Evolutionary conservation across 2,888 invertebrate genomes (phyloP).

Genomic region (Bombylius discolor): DNA sequence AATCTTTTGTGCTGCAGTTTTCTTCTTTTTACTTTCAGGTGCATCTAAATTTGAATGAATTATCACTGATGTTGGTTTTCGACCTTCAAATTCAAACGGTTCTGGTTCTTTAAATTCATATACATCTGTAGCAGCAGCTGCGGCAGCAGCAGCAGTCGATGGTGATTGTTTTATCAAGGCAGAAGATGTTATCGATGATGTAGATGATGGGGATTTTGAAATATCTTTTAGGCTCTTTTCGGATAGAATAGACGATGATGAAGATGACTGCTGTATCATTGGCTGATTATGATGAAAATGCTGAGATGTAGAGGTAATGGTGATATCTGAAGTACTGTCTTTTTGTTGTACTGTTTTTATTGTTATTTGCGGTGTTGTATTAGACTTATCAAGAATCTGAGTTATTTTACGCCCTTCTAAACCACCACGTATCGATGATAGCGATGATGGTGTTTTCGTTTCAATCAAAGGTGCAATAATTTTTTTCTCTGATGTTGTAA

Average conservation of each 20-base stretch:
- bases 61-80: conserved; percentile 26
- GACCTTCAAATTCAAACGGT: conserved; percentile 70
- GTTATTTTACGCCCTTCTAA: conserved; percentile 22
- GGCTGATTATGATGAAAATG: too few relatives aligned
- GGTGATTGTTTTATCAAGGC: conserved; percentile 5
- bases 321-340: not conserved
- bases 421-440: not conserved
- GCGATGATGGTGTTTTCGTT: not conserved
- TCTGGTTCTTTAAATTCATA: conserved; percentile 85
- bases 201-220: not conserved
- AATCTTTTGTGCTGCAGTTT: conserved; percentile 5
- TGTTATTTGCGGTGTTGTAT: not conserved
- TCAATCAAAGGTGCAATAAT: not conserved
- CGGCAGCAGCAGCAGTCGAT: conserved; percentile 18
- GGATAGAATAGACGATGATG: not conserved
- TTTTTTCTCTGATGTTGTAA: not conserved
- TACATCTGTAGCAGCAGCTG: conserved; percentile 42
- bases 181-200: too few relatives aligned
- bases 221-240: not conserved
- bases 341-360: conserved; percentile 4
- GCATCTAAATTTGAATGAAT: conserved; percentile 8
- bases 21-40: conserved; percentile 12
- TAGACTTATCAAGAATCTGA: not conserved
- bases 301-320: too few relatives aligned
- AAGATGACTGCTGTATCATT: conserved; percentile 1